These are phyloP conservation scores for Channa striata DNA, from an alignment of 2,797 vertebrate genomes.

Conservation along the genomic window DNA sequence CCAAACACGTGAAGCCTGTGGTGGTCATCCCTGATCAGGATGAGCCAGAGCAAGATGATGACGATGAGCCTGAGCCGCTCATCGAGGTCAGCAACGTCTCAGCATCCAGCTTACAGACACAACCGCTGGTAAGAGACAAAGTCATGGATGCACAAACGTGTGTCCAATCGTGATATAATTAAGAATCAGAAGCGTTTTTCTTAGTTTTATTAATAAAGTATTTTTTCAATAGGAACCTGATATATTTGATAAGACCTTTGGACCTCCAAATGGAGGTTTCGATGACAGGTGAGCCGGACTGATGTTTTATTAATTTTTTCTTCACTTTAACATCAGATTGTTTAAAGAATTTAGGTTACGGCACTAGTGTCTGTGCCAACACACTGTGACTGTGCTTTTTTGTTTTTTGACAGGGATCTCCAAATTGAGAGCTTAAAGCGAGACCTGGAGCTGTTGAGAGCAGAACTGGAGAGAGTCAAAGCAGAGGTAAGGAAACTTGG, in stretches of 20 bases:
- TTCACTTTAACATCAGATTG: background rate
- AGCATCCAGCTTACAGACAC: constrained; percentile 73
- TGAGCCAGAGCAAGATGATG: constrained; percentile 88
- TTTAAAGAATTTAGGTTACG: background rate
- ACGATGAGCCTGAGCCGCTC: constrained; percentile 93
- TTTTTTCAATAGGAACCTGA: constrained; percentile 78
- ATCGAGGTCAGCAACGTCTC: constrained; percentile 88
- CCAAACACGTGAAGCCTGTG: constrained; percentile 96
- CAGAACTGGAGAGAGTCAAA: constrained; percentile 93
- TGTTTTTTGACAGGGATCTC: constrained; percentile 85
- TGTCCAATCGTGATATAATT: background rate
- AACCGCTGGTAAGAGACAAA: constrained; percentile 69
- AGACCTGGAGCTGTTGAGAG: constrained; percentile 88
- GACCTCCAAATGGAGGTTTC: constrained; percentile 91
- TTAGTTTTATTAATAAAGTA: background rate
- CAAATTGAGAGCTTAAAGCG: constrained; percentile 92
- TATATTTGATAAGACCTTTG: constrained; percentile 94
- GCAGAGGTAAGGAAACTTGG: constrained; percentile 85
- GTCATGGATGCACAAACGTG: background rate
- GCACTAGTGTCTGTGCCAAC: background rate
- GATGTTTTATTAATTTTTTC: background rate
- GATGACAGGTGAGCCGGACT: constrained; percentile 87
- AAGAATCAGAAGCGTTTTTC: background rate
- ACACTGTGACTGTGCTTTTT: constrained; percentile 22
- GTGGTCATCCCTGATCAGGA: constrained; percentile 94